These are phyloP conservation scores for Dreissena rostriformis DNA, from an alignment of 1,140 invertebrate species.

Conservation along the genomic window DNA sequence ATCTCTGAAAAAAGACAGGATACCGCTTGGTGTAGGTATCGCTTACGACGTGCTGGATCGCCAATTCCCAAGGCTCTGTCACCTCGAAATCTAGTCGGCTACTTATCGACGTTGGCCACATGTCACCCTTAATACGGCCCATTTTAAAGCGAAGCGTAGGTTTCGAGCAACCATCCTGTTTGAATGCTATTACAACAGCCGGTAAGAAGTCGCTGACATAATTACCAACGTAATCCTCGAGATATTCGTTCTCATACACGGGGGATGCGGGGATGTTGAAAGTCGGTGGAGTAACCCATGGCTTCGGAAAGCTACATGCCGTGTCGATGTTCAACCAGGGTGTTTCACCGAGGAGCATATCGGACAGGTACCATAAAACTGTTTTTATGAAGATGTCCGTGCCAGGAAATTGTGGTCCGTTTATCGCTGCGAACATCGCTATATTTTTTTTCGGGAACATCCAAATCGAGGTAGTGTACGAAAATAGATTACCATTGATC, in stretches of 20 bases:
- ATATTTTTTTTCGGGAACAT: conserved; percentile 25
- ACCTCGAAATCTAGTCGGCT: conserved; percentile 31
- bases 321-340: conserved; percentile 26
- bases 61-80: conserved; percentile 45
- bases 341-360: conserved; percentile 27
- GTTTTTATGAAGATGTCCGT: not conserved
- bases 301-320: conserved; percentile 20
- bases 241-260: conserved; percentile 5
- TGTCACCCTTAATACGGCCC: conserved; percentile 34
- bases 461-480: conserved; percentile 39
- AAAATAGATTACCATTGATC: conserved; percentile 41
- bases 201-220: conserved; percentile 34
- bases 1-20: conserved; percentile 11
- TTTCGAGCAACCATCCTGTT: not conserved
- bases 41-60: conserved; percentile 11
- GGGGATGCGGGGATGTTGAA: too few species aligned
- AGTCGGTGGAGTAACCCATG: not conserved
- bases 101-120: conserved; percentile 1
- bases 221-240: conserved; percentile 25
- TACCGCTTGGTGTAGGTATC: not conserved
- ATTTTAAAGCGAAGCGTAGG: conserved; percentile 17
- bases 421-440: conserved; percentile 31
- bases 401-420: conserved; percentile 17
- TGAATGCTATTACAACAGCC: conserved; percentile 1
- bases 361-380: conserved; percentile 37